phyloP scores from a whole-genome alignment of 2,797 vertebrate species.

The Notoglanidium macrostoma region DNA sequence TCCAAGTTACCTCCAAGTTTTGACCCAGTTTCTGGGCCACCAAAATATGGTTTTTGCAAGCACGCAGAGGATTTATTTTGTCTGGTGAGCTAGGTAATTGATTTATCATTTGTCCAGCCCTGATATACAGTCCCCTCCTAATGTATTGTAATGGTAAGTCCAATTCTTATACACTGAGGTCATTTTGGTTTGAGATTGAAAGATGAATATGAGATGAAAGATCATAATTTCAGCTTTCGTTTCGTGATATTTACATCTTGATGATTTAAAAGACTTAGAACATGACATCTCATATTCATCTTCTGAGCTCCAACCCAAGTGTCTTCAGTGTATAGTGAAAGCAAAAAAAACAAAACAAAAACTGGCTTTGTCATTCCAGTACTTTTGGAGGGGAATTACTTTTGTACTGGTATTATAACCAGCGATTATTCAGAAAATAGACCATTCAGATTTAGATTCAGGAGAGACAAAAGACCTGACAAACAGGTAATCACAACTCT shows the following conservation, averaged over 20 bases:
- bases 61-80: background rate
- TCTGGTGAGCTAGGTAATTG: background rate
- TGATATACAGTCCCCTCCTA: background rate
- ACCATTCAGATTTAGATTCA: background rate
- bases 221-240: background rate
- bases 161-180: background rate
- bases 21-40: background rate
- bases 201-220: background rate
- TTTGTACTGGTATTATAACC: background rate
- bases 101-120: background rate
- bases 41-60: no score
- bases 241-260: background rate
- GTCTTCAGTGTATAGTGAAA: background rate
- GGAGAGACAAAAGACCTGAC: background rate
- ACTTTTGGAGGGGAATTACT: no score
- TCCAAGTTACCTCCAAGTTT: background rate
- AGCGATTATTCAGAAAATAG: background rate
- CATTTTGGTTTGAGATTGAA: background rate
- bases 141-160: background rate
- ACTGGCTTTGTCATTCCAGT: background rate
- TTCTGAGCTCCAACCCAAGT: background rate
- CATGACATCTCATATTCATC: background rate
- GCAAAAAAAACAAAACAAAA: no score
- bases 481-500: background rate
- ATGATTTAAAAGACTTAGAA: background rate